phyloP scores from a whole-genome alignment of 1,140 invertebrate species.

The Scaptodrosophila lebanonensis region DNA sequence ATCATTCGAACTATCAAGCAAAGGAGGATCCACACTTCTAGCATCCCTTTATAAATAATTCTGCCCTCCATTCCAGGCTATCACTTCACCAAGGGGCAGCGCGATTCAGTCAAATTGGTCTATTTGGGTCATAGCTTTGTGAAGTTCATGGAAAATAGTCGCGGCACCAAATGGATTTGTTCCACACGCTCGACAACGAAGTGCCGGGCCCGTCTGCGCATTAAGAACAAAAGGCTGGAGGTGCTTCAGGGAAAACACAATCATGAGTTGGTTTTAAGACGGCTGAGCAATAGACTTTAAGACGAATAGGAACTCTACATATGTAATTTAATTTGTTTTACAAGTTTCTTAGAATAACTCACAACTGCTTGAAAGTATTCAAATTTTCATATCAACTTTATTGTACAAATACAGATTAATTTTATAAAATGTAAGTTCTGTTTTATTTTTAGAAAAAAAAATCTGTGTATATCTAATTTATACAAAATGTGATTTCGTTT shows the following conservation, averaged over 20 bases:
- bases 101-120: constrained; percentile 64
- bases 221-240: constrained; percentile 46
- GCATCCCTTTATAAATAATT: too few species aligned
- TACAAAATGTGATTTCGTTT: too few species aligned
- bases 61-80: constrained; percentile 34
- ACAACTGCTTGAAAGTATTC: too few species aligned
- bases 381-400: too few species aligned
- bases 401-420: too few species aligned
- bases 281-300: constrained; percentile 1
- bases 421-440: too few species aligned
- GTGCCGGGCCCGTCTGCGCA: constrained; percentile 63
- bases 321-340: too few species aligned
- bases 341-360: too few species aligned
- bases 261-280: constrained; percentile 21
- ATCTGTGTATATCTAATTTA: too few species aligned
- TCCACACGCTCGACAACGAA: constrained; percentile 68
- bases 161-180: constrained; percentile 71
- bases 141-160: constrained; percentile 68
- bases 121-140: constrained; percentile 60
- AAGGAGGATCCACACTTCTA: too few species aligned
- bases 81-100: constrained; percentile 61
- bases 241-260: constrained; percentile 56
- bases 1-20: too few species aligned
- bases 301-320: background rate
- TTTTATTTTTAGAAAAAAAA: background rate